These are phyloP conservation scores for Tinea trinotella DNA, from an alignment of 2,888 invertebrate genomes.

Conservation along the genomic window DNA sequence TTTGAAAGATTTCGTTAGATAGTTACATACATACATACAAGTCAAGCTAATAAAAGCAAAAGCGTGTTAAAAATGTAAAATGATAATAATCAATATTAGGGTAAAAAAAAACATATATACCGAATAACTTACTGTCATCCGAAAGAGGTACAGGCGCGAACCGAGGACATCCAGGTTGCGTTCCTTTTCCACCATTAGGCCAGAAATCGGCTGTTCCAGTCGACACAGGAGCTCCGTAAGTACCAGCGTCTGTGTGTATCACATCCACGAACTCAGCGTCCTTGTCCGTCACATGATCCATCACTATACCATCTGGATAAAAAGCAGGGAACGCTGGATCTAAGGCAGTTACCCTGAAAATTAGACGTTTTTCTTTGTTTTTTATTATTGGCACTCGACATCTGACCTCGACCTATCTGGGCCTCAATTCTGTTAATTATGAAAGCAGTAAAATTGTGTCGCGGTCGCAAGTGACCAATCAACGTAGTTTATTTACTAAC, in stretches of 20 bases:
- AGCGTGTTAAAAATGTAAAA: no score
- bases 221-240: conserved; percentile 70
- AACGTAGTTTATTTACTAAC: no score
- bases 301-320: conserved; percentile 62
- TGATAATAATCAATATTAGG: no score
- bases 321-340: conserved; percentile 76
- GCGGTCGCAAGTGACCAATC: no score
- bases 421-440: no score
- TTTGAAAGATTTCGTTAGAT: no score
- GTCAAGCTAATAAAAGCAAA: no score
- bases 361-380: no score
- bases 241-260: conserved; percentile 78
- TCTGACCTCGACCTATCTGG: no score
- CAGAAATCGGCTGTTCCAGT: conserved; percentile 75
- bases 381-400: no score
- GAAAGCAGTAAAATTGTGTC: no score
- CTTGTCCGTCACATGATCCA: conserved; percentile 60
- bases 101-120: no score
- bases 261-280: conserved; percentile 77
- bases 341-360: conserved; percentile 70
- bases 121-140: conserved; percentile 59
- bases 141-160: conserved; percentile 64
- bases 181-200: conserved; percentile 73
- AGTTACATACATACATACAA: background rate
- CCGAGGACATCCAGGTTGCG: conserved; percentile 74